Conservation (phyloP, 2,888 invertebrate species). For the Sinhomidia bicolor region DNA sequence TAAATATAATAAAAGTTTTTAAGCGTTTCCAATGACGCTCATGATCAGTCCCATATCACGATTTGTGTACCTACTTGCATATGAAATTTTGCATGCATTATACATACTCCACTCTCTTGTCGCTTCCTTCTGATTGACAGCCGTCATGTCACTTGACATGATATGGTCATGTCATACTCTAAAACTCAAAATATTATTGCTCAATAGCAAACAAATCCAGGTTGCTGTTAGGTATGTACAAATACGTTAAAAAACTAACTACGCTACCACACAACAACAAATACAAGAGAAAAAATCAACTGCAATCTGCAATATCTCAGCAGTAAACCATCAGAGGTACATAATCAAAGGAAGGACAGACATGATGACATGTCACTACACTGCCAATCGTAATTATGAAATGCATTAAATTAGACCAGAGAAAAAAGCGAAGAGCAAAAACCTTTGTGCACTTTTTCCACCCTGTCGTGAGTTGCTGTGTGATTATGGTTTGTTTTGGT, state of each 20-base stretch:
- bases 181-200: slow-evolving; percentile 38
- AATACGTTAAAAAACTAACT: not conserved
- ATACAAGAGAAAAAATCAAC: not conserved
- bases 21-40: not conserved
- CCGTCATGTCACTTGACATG: slow-evolving; percentile 34
- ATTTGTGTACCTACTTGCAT: no score
- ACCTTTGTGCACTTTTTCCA: not conserved
- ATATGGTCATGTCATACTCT: slow-evolving; percentile 10
- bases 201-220: slow-evolving; percentile 13
- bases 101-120: not conserved
- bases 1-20: not conserved
- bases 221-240: not conserved
- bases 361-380: not conserved
- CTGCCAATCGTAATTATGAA: not conserved
- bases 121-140: slow-evolving; percentile 12
- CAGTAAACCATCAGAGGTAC: not conserved
- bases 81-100: not conserved
- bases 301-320: not conserved
- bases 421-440: not conserved
- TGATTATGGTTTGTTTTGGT: not conserved
- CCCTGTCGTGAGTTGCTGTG: not conserved
- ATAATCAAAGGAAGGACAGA: no score
- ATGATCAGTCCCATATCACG: not conserved
- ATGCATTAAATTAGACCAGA: not conserved
- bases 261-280: not conserved